phyloP scores from a whole-genome alignment of 2,888 invertebrate species.

The Leucozona laternaria region DNA sequence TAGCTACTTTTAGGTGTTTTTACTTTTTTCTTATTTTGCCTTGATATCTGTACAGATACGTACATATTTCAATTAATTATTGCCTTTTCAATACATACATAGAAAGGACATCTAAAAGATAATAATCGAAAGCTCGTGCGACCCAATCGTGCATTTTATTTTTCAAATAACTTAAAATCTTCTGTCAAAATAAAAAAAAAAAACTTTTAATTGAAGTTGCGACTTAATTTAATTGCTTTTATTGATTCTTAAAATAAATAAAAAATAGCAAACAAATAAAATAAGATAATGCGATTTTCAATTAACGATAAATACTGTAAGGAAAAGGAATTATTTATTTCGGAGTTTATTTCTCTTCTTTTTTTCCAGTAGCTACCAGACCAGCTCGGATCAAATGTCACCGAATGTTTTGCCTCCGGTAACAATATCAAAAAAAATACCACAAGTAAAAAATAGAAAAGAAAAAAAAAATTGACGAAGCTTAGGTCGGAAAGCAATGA shows the following conservation, averaged over 20 bases:
- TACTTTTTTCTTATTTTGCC: too few relatives aligned
- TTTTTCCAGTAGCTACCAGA: background rate
- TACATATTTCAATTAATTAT: background rate
- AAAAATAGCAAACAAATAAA: background rate
- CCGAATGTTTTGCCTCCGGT: background rate
- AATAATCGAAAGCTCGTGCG: background rate
- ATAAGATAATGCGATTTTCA: conserved; percentile 26
- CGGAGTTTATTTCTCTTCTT: background rate
- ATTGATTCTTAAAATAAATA: conserved; percentile 22
- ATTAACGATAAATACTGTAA: background rate
- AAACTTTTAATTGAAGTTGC: conserved; percentile 21
- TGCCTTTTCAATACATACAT: background rate
- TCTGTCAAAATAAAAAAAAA: conserved; percentile 6
- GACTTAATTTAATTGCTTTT: conserved; percentile 42
- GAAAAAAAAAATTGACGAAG: background rate
- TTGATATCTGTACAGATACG: too few relatives aligned
- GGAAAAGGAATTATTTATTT: background rate
- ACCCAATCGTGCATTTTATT: conserved; percentile 4
- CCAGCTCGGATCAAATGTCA: conserved; percentile 5
- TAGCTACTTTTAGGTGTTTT: too few relatives aligned
- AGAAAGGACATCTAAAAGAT: background rate
- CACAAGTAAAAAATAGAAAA: background rate
- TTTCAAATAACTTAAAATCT: conserved; percentile 22
- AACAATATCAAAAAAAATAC: background rate
- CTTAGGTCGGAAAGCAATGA: conserved; percentile 18